Base-by-base conservation (phyloP, 2,888 invertebrate species). In the Catotricha subobsoleta region DNA sequence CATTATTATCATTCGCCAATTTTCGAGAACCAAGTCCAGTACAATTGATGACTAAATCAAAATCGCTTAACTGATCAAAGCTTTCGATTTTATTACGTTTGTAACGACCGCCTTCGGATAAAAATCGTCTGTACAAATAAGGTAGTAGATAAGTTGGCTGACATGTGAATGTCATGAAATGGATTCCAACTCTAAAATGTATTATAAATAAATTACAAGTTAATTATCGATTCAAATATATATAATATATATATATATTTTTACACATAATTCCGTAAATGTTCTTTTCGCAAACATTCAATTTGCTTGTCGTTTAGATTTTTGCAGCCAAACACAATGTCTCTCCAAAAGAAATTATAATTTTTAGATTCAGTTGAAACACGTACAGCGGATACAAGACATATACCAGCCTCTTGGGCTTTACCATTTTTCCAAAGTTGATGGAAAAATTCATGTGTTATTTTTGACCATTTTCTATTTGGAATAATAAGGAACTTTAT, bases 21-120 rank as follows among this genome's bases (percentile, higher is more conserved):
- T 64, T 47, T 47, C 65, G 64, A 1, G 86, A 72, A 1, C 73
- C 74, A 1, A 87, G 52, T 2, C 83, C 88, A 2, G 74, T 68
- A 49, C 87, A 88, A 56, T 88, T 87, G 33, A 88, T 67, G n/a
- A 88, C 64, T 1, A 81, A 65, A 53, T 83, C 76, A 51, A 64
- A 77, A 1, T 21, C 4, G 2, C 23, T 13, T 15, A 73, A 55
- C 25, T 69, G 63, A 4, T 71, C 55, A 1, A 78, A 54, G 39
- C 65, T 56, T 10, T 67, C 60, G 5, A 82, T 58, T 48, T 65
- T 69, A 47, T 64, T 66, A 18, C 58, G 55, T 8, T 62, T 48
- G 13, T 76, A 51, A 41, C 53, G 55, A 1, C 84, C 87, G 6
- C 78, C 75, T 2, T 64, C 63, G 2, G 57, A 52, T 40, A 58